Evolutionary conservation across 2,113 vertebrate species (phyloP).

Genomic region (Panthera tigris): DNA sequence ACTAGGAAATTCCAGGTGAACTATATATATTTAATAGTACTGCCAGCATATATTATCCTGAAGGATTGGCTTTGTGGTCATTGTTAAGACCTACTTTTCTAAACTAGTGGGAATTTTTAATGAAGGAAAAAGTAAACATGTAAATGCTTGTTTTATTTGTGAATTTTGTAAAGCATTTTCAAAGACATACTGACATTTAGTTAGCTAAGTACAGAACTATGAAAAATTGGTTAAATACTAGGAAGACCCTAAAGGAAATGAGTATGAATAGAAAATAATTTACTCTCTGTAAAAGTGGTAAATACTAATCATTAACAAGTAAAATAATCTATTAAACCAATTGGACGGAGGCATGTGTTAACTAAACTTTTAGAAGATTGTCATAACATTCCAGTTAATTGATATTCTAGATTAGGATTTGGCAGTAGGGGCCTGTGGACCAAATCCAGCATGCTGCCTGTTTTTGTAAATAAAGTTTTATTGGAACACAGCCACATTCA

Average conservation of each 20-base stretch:
- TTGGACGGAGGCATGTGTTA: neutral
- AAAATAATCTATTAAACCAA: neutral
- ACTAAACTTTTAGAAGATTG: neutral
- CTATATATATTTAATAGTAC: neutral
- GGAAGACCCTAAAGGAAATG: neutral
- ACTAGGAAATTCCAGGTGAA: neutral
- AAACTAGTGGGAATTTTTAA: constrained; percentile 1
- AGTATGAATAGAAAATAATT: neutral
- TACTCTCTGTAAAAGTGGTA: neutral
- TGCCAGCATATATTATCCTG: neutral
- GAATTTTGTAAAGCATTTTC: neutral
- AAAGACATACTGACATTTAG: neutral
- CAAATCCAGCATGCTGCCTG: neutral
- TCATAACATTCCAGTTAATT: neutral
- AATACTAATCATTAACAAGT: neutral
- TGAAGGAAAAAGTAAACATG: neutral
- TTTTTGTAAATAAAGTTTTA: neutral
- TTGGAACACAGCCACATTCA: neutral
- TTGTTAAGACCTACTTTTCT: neutral
- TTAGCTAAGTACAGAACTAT: neutral
- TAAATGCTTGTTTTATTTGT: neutral
- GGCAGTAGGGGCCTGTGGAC: neutral
- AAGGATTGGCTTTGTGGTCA: neutral
- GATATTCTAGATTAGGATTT: neutral
- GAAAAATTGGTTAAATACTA: neutral